Conservation (phyloP, 1,140 invertebrate species). For the Atta colombica region DNA sequence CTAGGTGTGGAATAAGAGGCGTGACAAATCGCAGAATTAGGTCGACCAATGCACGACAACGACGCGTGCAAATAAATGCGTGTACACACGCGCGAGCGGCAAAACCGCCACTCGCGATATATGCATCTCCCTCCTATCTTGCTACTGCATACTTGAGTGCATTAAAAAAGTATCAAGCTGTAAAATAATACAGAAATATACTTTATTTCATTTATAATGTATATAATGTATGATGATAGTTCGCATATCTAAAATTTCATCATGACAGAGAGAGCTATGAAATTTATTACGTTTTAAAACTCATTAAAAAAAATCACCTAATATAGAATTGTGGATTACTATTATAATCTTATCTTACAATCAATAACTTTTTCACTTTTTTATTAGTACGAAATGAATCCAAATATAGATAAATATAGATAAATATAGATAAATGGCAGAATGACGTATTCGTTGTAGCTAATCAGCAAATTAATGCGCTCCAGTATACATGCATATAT, state of each 20-base stretch:
- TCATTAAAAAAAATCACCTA: neutral
- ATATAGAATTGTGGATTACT: no score
- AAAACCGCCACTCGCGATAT: neutral
- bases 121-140: constrained; percentile 39
- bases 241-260: neutral
- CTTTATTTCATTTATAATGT: neutral
- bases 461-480: constrained; percentile 26
- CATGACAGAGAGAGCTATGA: neutral
- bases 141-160: constrained; percentile 49
- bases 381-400: neutral
- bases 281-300: no score
- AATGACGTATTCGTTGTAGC: neutral
- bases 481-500: constrained; percentile 4
- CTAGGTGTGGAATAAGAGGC: constrained; percentile 80
- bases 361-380: neutral
- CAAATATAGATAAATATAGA: neutral
- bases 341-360: neutral
- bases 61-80: constrained; percentile 62
- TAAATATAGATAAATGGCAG: no score
- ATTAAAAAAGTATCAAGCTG: neutral
- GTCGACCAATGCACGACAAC: constrained; percentile 73
- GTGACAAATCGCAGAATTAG: constrained; percentile 80
- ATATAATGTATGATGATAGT: neutral
- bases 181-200: neutral
- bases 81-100: constrained; percentile 43